Evolutionary conservation across 2,888 invertebrate genomes (phyloP), one percentile per base, ranked within the genome.

Genomic region (Crossocerus cetratus): DNA sequence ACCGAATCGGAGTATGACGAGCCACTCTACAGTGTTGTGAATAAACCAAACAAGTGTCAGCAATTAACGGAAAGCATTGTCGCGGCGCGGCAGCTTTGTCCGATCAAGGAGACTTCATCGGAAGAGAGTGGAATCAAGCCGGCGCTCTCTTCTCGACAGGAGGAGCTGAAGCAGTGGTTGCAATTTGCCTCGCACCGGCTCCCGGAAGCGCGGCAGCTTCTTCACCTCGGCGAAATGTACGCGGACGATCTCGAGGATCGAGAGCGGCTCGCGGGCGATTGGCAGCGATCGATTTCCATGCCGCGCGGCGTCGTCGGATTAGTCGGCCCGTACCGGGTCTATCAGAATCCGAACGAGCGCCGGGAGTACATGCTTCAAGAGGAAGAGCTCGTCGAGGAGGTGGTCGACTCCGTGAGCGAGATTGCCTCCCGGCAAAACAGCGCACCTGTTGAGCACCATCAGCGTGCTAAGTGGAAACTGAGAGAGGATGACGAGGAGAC

Each of bases 231-330:
- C 1, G 74, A 72, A 4, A 83, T 83, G 83, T 71, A 79, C 60
- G 20, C 67, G 42, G 66, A 60, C 55, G 67, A 67, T 43, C 20
- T 23, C 20, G 79, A 67, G 13, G 69, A 74, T 14, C 16, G 56
- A n/a, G 60, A 69, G 53, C 64, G 61, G 56, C 54, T 22, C 72
- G 63, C 65, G 53, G 20, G 32, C 21, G 77, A 69, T 65, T 80
- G 71, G 71, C 68, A 61, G 71, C 80, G 20, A 61, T 56, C 58
- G 2, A 58, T 78, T 3, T 78, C 84, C 21, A 53, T 84, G 18
- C 87, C 89, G 0, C 78, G 86, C 18, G 89, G 89, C 1, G 79
- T 89, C 20, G 84, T 88, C 8, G 89, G 89, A 2, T 81, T 89
- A 49, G 88, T 88, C 0, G 88, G 86, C 0, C 88, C 89, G 0